Base-by-base conservation (phyloP, 37 sponge, comb jelly and placozoan genomes). In the Ianthella basta region DNA sequence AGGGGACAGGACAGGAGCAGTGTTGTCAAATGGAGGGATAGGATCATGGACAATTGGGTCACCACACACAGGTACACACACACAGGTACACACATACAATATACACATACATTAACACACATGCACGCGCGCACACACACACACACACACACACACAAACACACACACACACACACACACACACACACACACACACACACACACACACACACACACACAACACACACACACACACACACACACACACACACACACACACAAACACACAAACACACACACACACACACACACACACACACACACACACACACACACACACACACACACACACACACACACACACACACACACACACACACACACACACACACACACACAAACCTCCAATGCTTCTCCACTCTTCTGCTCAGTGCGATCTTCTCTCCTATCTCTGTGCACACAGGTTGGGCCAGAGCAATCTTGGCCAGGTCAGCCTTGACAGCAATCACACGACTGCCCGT, bases 351-450 rank as follows among this genome's bases (percentile, higher is more conserved):
- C 80, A 36, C 67, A 34, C 54, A 44, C 80, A 77, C 53, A 37
- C 67, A 35, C 33, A 20, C 50, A 53, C 32, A 27, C 79, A 37
- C 57, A 64, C 60, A 60, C 20, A 72, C 92, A 53, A 59, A 96
- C 89, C 99, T 89, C 99, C 99, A 98, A 72, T 98, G 99, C 36
- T 95, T 95, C 82, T 98, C 96, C 18, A 98, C 95, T 79, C 95
- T 82, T 74, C 99, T 81, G 68, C 96, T 95, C 4, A 98, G 86
- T 64, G 99, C 99, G 27, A 98, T 96, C 83, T 96, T 96, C 77
- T 98, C 99, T 38, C 93, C 93, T 60, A 94, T 87, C 88, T 98
- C 96, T 60, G 99, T 98, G 69, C 99, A 98, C 20, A 98, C 99
- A 30, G 99, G 96, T 35, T 91, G 90, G 24, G 90, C 96, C 41